Base-by-base conservation (phyloP, 2,113 vertebrate genomes). In the Hepsetus odoe region DNA sequence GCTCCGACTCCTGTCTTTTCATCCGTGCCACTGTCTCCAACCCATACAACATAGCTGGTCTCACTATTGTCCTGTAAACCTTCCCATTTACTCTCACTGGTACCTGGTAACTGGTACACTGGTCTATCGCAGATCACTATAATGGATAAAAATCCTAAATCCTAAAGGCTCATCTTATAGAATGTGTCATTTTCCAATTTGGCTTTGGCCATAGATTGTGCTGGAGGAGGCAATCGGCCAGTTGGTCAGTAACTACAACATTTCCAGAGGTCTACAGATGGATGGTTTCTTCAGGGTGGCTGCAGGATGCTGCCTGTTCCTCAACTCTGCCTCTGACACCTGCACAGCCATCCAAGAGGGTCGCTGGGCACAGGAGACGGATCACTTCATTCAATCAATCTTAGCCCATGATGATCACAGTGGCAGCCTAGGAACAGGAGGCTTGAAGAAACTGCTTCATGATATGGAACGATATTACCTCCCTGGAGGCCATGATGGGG, bases 281-380 rank as follows among this genome's bases (percentile, higher is more conserved):
- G 83, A 90, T n/a, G 87, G 87, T 58, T 92, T 93, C 80, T 68
- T 87, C 9, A 65, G 33, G 61, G 16, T 91, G 0, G 84, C 89
- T 3, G 79, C 88, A 0, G 88, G 90, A 6, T 83, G 74, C 22
- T 7, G 88, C 67, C 83, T 92, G 33, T 91, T 90, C 80, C 89
- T 94, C 4, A 77, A 79, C 0, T 59, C 86, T 14, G 90, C 92
- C 1, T 33, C 0, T 14, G 56, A 64, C 72, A 88, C 85, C 66
- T 94, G 93, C 61, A 6, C 3, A 0, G 86, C 85, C 0, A 28
- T 83, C 1, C 61, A 2, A 0, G 80, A 85, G 40, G 89, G 85
- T 18, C 79, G 5, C 18, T 94, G 91, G 93, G 68, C 30, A 5
- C 46, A 83, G 51, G 88, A 90, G 69, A 80, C 83, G 0, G 56